Percentiles rank a stretch among this genome's conserved stretches.
Evolutionary conservation across 2,888 invertebrate genomes (phyloP).

Genomic region (Agrotis clavis): DNA sequence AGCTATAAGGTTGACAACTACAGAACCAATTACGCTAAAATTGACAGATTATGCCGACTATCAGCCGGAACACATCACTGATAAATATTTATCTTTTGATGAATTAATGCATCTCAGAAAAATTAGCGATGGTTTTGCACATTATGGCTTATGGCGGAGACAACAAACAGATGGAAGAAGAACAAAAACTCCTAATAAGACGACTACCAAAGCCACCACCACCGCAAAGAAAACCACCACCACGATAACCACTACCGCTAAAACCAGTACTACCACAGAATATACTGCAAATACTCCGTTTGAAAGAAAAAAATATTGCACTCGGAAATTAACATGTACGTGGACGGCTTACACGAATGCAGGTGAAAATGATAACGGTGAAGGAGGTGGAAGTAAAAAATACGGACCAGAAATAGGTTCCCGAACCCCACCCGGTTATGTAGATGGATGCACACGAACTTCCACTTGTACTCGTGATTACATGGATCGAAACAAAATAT

Average conservation of each 20-base stretch:
- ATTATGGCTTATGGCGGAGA: conserved; percentile 70
- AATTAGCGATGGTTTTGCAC: conserved; percentile 70
- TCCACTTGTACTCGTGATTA: conserved; percentile 86
- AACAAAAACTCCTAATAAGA: too few species aligned
- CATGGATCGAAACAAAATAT: conserved; percentile 82
- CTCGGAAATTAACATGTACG: conserved; percentile 85
- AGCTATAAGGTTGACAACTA: conserved; percentile 61
- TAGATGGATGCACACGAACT: conserved; percentile 86
- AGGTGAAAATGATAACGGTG: conserved; percentile 71
- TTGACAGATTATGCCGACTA: conserved; percentile 62
- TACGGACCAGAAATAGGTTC: conserved; percentile 70
- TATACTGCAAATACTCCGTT: conserved; percentile 80
- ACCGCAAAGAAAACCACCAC: not conserved
- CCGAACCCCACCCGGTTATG: conserved; percentile 84
- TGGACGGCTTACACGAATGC: conserved; percentile 79
- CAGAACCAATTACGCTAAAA: conserved; percentile 82
- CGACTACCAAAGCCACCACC: fast-evolving
- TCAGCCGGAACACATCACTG: conserved; percentile 71
- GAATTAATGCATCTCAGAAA: conserved; percentile 86
- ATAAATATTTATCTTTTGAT: conserved; percentile 87
- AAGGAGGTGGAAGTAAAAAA: conserved; percentile 38
- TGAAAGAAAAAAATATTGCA: conserved; percentile 80
- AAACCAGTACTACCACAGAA: conserved; percentile 52
- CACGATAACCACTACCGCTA: conserved; percentile 1
- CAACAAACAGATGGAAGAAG: not conserved